Conservation (phyloP, 2,797 vertebrate genomes). For the Gallinago stenura region DNA sequence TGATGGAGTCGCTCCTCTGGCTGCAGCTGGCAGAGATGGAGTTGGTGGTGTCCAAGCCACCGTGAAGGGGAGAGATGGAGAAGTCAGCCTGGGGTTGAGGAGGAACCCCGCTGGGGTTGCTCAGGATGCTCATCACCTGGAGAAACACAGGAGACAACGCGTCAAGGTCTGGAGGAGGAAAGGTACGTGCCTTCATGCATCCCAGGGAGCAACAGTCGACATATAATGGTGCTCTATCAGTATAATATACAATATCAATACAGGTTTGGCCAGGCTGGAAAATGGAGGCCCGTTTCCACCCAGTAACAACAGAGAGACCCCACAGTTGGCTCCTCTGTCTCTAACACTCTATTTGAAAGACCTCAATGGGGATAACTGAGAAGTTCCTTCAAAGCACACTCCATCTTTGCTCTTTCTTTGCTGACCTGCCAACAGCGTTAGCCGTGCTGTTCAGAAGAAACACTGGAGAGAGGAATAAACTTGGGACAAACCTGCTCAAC, state of each 20-base stretch:
- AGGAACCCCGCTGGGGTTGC: conserved; percentile 90
- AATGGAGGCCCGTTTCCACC: not conserved
- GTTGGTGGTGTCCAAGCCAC: conserved; percentile 91
- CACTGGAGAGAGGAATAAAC: not conserved
- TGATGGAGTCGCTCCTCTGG: conserved; percentile 95
- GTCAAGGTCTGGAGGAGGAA: not conserved
- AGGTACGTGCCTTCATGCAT: not conserved
- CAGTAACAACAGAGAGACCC: not conserved
- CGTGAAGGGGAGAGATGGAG: conserved; percentile 96
- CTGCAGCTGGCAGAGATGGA: conserved; percentile 97
- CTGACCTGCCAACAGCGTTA: not conserved
- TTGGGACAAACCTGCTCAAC: not conserved
- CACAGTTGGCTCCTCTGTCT: not conserved
- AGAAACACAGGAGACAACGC: not conserved
- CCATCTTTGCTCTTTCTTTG: not conserved
- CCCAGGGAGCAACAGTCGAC: not conserved
- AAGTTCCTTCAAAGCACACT: not conserved
- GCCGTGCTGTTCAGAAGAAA: not conserved
- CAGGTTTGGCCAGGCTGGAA: not conserved
- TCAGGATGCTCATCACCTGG: conserved; percentile 98
- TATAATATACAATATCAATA: not conserved
- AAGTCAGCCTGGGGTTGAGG: conserved; percentile 95
- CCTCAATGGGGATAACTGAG: fast-evolving
- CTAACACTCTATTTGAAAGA: not conserved
- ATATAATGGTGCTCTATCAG: not conserved